Evolutionary conservation across 1,140 invertebrate genomes (phyloP).

Genomic region (Trachymyrmex cornetzi): DNA sequence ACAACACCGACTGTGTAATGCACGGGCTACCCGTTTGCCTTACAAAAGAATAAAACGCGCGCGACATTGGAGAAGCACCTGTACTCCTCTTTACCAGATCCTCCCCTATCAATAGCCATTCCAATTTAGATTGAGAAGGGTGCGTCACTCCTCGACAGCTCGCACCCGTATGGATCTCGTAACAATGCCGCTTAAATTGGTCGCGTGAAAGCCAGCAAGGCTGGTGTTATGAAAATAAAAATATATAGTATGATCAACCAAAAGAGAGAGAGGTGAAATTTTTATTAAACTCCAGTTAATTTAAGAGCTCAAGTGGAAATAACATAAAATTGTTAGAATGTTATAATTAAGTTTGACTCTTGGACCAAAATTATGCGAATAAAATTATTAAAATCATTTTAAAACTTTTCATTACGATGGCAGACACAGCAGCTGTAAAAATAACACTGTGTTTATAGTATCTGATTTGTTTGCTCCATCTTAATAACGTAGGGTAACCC

Average conservation of each 20-base stretch:
- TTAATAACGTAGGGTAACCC: background rate
- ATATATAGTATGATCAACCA: background rate
- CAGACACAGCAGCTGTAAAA: background rate
- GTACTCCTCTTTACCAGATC: conserved; percentile 2
- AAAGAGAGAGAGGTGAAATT: too few species aligned
- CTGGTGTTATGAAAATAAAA: background rate
- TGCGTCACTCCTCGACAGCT: background rate
- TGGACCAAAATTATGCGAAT: background rate
- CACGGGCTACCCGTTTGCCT: background rate
- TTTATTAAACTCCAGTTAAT: background rate
- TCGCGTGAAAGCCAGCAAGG: background rate
- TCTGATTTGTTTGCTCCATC: too few species aligned
- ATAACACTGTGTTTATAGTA: background rate
- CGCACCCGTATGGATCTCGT: background rate
- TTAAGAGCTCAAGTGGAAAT: background rate
- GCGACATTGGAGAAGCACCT: conserved; percentile 30
- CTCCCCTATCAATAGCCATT: conserved; percentile 7
- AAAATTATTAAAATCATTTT: background rate
- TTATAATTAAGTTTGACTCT: background rate
- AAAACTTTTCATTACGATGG: background rate
- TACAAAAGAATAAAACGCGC: conserved; percentile 45
- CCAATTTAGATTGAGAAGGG: conserved; percentile 42
- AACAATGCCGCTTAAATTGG: conserved; percentile 34
- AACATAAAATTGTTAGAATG: background rate
- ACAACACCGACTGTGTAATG: conserved; percentile 41